These are phyloP conservation scores for Ispidina lecontei DNA, from an alignment of 2,797 vertebrate species.

Conservation along the genomic window DNA sequence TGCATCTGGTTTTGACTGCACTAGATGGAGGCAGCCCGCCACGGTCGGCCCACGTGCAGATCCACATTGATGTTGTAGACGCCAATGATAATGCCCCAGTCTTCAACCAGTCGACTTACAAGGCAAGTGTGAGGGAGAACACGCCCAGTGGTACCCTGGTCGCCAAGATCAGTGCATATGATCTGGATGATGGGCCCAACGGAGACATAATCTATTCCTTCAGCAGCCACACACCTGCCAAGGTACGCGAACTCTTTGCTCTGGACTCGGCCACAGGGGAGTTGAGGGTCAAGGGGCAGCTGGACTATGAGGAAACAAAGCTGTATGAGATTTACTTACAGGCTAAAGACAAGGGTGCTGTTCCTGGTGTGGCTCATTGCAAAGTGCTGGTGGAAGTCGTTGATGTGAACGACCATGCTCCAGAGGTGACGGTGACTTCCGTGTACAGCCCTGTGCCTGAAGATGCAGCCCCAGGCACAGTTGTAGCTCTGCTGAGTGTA, in stretches of 20 bases:
- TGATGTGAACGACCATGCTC: constrained; percentile 80
- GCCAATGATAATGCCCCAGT: constrained; percentile 77
- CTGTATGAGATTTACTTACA: constrained; percentile 80
- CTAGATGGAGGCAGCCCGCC: constrained; percentile 77
- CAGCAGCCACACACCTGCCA: constrained; percentile 75
- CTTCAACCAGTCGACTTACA: constrained; percentile 80
- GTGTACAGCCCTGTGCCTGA: constrained; percentile 80
- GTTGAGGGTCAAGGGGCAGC: constrained; percentile 73
- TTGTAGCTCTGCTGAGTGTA: constrained; percentile 80
- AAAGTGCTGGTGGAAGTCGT: constrained; percentile 78
- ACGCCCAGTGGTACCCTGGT: constrained; percentile 57
- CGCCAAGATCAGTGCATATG: constrained; percentile 60
- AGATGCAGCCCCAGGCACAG: constrained; percentile 76
- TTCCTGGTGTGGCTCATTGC: constrained; percentile 77
- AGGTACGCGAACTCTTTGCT: constrained; percentile 76
- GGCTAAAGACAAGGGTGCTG: constrained; percentile 77
- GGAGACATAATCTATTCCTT: constrained; percentile 80
- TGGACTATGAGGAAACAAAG: constrained; percentile 79
- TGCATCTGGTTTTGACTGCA: constrained; percentile 73
- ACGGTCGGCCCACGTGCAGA: constrained; percentile 72
- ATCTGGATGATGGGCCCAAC: constrained; percentile 79
- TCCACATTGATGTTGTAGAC: constrained; percentile 73
- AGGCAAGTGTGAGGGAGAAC: constrained; percentile 74
- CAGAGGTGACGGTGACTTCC: constrained; percentile 78
- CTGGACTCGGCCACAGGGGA: constrained; percentile 74